These are phyloP conservation scores for Sander lucioperca DNA, from an alignment of 2,113 vertebrate genomes.

Conservation along the genomic window DNA sequence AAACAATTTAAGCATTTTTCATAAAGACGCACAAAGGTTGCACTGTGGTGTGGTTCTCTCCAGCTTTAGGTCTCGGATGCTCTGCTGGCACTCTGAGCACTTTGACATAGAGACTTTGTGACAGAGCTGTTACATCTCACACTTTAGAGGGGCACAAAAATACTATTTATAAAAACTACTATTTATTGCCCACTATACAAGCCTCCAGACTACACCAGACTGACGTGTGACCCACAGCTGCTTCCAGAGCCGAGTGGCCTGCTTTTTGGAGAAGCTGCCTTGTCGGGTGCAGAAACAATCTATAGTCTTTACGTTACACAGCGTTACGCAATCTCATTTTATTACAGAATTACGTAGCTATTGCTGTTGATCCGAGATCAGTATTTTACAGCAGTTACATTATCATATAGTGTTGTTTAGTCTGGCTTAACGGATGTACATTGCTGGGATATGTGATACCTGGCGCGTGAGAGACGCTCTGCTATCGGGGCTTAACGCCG, in stretches of 20 bases:
- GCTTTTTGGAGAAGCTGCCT: constrained; percentile 8
- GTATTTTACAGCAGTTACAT: not conserved
- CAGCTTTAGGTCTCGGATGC: not conserved
- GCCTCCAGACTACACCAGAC: not conserved
- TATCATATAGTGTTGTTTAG: too few relatives aligned
- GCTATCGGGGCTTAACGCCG: too few relatives aligned
- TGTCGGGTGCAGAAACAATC: not conserved
- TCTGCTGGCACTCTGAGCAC: not conserved
- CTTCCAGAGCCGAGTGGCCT: constrained; percentile 28
- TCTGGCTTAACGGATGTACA: too few relatives aligned
- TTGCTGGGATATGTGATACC: too few relatives aligned
- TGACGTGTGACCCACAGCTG: constrained; percentile 43
- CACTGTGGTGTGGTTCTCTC: not conserved
- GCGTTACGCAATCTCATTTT: not conserved
- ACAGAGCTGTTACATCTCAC: constrained; percentile 36
- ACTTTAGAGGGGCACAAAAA: constrained; percentile 43
- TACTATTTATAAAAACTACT: constrained; percentile 22
- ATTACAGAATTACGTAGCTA: not conserved
- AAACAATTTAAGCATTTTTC: not conserved
- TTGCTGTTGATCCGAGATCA: not conserved
- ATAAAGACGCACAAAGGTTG: not conserved
- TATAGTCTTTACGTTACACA: not conserved
- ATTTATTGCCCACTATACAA: constrained; percentile 42
- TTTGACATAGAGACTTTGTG: constrained; percentile 28
- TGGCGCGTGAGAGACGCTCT: too few relatives aligned